Evolutionary conservation across 1,140 invertebrate species (phyloP).

Genomic region (Plectrocnemia conspersa): DNA sequence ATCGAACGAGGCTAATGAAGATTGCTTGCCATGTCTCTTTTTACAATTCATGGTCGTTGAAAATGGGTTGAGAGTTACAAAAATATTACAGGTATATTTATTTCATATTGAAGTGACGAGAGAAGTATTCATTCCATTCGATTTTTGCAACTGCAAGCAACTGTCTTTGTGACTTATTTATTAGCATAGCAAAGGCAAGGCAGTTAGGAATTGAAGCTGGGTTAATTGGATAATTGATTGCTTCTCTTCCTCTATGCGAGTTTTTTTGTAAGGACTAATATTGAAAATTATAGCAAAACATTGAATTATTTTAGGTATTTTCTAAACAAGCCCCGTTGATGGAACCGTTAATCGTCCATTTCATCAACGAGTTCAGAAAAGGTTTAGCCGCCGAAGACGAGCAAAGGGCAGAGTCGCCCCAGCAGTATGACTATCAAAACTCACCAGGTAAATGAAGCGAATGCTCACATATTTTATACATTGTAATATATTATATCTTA

Average conservation of each 20-base stretch:
- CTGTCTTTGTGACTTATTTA: no score
- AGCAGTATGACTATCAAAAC: slow-evolving; percentile 34
- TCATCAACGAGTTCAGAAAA: slow-evolving; percentile 68
- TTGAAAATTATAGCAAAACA: no score
- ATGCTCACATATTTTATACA: background rate
- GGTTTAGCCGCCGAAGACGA: slow-evolving; percentile 38
- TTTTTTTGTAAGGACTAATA: no score
- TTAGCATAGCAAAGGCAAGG: background rate
- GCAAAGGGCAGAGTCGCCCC: slow-evolving; percentile 31
- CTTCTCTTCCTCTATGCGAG: no score
- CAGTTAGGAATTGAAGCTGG: no score
- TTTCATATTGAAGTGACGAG: background rate
- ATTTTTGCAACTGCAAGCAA: no score
- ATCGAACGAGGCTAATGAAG: slow-evolving; percentile 74
- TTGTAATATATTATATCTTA: background rate
- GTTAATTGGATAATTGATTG: no score
- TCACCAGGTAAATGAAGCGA: slow-evolving; percentile 24
- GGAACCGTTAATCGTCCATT: slow-evolving; percentile 83
- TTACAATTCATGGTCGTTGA: slow-evolving; percentile 75
- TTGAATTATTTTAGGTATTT: slow-evolving; percentile 73
- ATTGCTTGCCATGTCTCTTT: slow-evolving; percentile 86
- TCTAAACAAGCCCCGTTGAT: slow-evolving; percentile 87
- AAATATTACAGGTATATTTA: slow-evolving; percentile 60
- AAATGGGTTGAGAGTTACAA: slow-evolving; percentile 78
- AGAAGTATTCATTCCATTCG: no score